Evolutionary conservation across 2,888 invertebrate genomes (phyloP), one percentile per base, ranked within the genome.

Genomic region (Boloria euphrosyne): DNA sequence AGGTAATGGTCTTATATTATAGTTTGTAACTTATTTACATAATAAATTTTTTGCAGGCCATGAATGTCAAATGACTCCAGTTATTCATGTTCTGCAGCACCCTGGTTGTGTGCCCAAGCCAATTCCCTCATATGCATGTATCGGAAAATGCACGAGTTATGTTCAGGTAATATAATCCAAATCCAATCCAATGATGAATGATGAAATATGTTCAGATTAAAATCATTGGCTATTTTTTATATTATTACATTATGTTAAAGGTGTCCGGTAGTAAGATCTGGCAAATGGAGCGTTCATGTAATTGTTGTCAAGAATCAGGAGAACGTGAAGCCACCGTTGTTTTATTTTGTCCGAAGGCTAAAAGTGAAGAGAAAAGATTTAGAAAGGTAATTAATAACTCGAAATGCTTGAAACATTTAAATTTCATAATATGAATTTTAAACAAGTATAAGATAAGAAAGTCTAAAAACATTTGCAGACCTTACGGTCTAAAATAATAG

Each of bases 251-350:
- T 61, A 17, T 50, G 27, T 49, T 80, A 64, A 71, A 98, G 98
- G 97, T 98, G 7, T 98, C 98, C 46, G 97, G 97, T 6, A 97
- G 97, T 76, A 98, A 98, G 93, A 96, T 98, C 82, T 98, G 98
- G 98, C 98, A 98, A 93, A 97, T 98, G 96, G 98, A 98, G 86
- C 93, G 98, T 38, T 97, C 97, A 0, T 98, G 98, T 81, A 98
- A 97, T 95, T 98, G 98, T 84, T 98, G 98, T 81, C 98, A 98
- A 86, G 98, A 98, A 84, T 97, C 97, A 74, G 97, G 97, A 3
- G 97, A 98, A 89, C 93, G 98, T 73, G 98, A 98, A 86, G 98
- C 98, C 1, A 95, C 96, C 17, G 97, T 98, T 13, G 95, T 97
- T 7, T 88, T 98, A 38, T 96, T 96, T 83, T 98, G 98, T 80